A percentile compares a stretch with the other conserved stretches of the same genome.
Conservation (phyloP, 2,113 vertebrate species). For the Ailuropoda melanoleuca region DNA sequence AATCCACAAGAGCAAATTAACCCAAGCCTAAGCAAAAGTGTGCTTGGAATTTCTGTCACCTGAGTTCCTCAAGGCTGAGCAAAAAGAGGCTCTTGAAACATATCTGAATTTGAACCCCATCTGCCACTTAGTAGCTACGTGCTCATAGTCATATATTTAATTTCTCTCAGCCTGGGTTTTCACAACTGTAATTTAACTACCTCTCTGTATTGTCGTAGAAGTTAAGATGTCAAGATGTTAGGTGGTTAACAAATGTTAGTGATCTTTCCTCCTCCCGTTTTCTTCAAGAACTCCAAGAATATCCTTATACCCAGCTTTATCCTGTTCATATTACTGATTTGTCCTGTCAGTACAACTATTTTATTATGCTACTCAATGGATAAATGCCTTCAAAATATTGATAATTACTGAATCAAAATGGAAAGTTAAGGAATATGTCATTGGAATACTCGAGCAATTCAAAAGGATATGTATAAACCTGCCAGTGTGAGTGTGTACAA, state of each 20-base stretch:
- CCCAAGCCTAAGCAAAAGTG: too few relatives aligned
- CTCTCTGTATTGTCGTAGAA: background rate
- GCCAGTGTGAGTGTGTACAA: background rate
- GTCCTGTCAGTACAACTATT: too few relatives aligned
- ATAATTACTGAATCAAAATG: background rate
- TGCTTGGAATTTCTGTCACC: background rate
- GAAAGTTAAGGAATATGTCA: background rate
- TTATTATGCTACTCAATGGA: background rate
- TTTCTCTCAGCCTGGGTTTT: background rate
- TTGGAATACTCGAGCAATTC: background rate
- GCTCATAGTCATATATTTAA: background rate
- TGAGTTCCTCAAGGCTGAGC: background rate
- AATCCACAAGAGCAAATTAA: background rate
- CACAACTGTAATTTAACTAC: background rate
- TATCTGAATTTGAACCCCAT: background rate
- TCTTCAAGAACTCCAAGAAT: background rate
- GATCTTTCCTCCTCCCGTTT: background rate
- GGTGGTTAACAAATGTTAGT: too few relatives aligned
- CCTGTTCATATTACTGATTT: background rate
- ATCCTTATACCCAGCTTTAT: background rate
- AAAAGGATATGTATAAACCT: background rate
- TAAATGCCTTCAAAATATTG: background rate
- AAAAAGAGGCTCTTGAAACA: background rate
- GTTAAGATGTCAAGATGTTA: fast-evolving
- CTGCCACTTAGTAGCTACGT: background rate